These are phyloP conservation scores for Panthera tigris DNA, from an alignment of 2,113 vertebrate genomes.

Conservation along the genomic window DNA sequence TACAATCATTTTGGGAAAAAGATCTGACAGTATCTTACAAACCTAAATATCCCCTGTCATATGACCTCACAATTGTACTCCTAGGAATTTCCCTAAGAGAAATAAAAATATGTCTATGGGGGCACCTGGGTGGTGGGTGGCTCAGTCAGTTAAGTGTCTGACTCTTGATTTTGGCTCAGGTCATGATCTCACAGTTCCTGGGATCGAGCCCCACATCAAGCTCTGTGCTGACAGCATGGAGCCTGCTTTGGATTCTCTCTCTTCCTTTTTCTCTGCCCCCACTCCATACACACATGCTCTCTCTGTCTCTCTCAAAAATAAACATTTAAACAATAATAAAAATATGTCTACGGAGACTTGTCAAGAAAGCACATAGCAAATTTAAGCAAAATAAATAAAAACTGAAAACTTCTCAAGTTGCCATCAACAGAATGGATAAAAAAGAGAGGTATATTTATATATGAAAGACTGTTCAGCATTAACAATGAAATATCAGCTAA, in stretches of 20 bases:
- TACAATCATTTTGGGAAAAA: neutral
- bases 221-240: too few relatives aligned
- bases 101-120: neutral
- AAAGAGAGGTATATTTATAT: neutral
- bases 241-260: too few relatives aligned
- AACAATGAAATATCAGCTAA: neutral
- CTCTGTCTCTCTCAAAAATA: too few relatives aligned
- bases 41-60: neutral
- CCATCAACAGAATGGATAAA: neutral
- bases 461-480: neutral
- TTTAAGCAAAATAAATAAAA: neutral
- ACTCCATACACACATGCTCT: too few relatives aligned
- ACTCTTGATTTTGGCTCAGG: too few relatives aligned
- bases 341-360: neutral
- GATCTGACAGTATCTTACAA: neutral
- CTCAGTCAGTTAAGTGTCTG: too few relatives aligned
- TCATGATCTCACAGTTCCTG: too few relatives aligned
- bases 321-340: neutral
- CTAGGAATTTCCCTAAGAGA: neutral
- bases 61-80: neutral
- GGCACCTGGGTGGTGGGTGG: neutral
- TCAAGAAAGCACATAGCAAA: neutral
- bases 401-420: neutral
- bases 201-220: too few relatives aligned
- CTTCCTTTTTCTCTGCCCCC: too few relatives aligned